Base-by-base conservation (phyloP, 2,888 invertebrate genomes). In the Cremastobaeus sp. region DNA sequence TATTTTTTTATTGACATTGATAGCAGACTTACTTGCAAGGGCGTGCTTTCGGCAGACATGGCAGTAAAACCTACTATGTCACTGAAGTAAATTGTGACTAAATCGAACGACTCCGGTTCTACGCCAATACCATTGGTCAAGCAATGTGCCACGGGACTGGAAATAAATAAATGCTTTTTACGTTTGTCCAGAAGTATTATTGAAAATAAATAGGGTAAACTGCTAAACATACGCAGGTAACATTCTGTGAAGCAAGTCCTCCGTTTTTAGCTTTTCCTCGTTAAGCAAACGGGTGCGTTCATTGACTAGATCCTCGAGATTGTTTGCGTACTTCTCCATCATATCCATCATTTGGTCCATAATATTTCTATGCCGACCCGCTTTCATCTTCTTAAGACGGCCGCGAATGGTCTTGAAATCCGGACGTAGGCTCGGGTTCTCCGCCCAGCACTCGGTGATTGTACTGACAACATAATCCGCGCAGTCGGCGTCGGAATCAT, bases 301-400 rank as follows among this genome's bases (percentile, higher is more conserved):
- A 83, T 92, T 94, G 85, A 97, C 97, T 89, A 97, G 92, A 88
- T 96, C 96, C 89, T 97, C 97, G 89, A 97, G 92, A 89, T 97
- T 95, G 88, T 95, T 95, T 66, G 97, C 96, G 88, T 98, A 97
- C 84, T 95, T 96, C 88, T 96, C 97, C 96, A 97, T 96, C 95
- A 97, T 96, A 82, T 95, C 94, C 94, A 97, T 96, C 96, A 97
- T 96, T 90, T 97, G 96, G 88, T 97, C 97, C 95, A 97, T 95
- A 81, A 97, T 96, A 86, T 96, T 96, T 82, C 93, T 92, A 83
- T 92, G 94, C 85, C 95, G 95, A 83, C 97, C 97, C 66, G 95
- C 92, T 88, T 93, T 94, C 93, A 98, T 93, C 86, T 94, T 94
- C 89, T 97, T 97, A 78, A 98, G 91, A 35, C 94, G 91, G 12